Percentiles rank a stretch among this genome's conserved stretches.
These are phyloP conservation scores for Habropoda laboriosa DNA, from an alignment of 1,140 invertebrate species.

Conservation along the genomic window DNA sequence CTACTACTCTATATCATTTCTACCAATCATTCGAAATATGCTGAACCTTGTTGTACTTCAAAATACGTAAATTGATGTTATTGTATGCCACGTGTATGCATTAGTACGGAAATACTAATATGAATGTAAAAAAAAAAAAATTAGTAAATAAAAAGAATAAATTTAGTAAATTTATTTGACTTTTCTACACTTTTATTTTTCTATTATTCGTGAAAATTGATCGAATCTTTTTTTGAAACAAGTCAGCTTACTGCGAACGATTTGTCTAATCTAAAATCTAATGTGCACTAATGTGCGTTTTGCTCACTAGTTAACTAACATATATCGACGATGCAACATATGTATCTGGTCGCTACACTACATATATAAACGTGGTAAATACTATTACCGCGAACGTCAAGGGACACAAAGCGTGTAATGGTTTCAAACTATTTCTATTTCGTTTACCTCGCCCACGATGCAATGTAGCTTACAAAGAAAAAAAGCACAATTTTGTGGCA, in stretches of 20 bases:
- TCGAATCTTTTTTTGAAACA: too few species aligned
- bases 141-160: too few species aligned
- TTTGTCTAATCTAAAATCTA: constrained; percentile 26
- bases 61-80: neutral
- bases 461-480: neutral
- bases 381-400: constrained; percentile 42
- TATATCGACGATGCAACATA: constrained; percentile 8
- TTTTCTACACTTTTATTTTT: neutral
- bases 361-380: neutral
- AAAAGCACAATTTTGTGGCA: neutral
- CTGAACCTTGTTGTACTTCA: neutral
- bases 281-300: constrained; percentile 24
- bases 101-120: too few species aligned
- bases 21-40: constrained; percentile 41
- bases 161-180: too few species aligned
- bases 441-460: constrained; percentile 48
- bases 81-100: too few species aligned
- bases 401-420: constrained; percentile 42
- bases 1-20: neutral
- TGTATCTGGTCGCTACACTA: neutral
- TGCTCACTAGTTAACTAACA: constrained; percentile 17
- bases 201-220: too few species aligned
- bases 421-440: constrained; percentile 66
- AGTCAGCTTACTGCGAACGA: constrained; percentile 32
- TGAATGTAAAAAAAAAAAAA: too few species aligned